Evolutionary conservation across 2,113 vertebrate species (phyloP).

Genomic region (Mesembrinibis cayennensis): DNA sequence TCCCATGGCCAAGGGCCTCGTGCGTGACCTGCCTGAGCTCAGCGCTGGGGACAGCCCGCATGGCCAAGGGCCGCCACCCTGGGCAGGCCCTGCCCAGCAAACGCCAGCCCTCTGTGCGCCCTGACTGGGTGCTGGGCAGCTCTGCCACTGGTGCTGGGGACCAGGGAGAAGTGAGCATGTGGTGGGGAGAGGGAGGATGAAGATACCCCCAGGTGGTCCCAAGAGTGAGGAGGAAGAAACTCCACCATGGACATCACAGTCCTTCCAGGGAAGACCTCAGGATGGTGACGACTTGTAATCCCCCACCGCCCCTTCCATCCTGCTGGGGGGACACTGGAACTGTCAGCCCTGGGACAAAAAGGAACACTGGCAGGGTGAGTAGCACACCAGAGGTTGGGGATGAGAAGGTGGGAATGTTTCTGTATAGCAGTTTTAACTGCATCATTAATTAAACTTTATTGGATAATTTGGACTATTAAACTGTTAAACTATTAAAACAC

Average conservation of each 20-base stretch:
- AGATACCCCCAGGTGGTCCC: fast-evolving
- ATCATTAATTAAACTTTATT: not conserved
- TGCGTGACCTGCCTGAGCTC: not conserved
- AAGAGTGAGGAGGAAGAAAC: not conserved
- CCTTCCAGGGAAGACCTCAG: not conserved
- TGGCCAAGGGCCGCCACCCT: not conserved
- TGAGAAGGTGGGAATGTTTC: not conserved
- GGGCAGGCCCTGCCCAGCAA: not conserved
- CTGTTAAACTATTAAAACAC: not conserved
- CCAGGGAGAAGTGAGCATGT: not conserved
- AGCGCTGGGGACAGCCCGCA: fast-evolving
- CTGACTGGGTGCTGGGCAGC: fast-evolving
- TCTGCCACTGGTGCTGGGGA: not conserved
- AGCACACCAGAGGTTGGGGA: not conserved
- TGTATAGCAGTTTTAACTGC: not conserved
- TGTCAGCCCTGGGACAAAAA: not conserved
- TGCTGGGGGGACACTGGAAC: not conserved
- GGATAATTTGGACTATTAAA: not conserved
- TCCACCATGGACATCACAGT: fast-evolving
- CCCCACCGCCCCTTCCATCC: fast-evolving
- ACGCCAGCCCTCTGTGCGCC: not conserved
- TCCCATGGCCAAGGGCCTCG: fast-evolving
- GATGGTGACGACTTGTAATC: not conserved
- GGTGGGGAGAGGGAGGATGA: fast-evolving
- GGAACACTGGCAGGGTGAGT: not conserved